Evolutionary conservation across 2,113 vertebrate species (phyloP).

Genomic region (Rousettus leschenaultii): DNA sequence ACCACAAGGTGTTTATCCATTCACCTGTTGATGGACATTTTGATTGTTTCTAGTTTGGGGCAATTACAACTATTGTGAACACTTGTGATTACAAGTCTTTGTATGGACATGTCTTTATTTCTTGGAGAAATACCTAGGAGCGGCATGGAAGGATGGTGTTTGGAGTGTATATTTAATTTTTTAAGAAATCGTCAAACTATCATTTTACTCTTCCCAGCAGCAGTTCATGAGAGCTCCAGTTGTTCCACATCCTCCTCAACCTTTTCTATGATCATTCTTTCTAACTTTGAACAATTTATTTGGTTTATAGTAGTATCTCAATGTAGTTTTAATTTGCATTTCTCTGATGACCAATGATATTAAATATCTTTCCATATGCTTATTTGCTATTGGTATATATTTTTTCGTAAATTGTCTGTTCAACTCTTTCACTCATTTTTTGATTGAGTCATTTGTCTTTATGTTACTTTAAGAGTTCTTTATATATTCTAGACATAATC

Average conservation of each 20-base stretch:
- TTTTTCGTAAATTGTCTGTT: background rate
- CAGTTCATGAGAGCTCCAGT: background rate
- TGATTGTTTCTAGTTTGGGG: background rate
- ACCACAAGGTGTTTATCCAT: background rate
- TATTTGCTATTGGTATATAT: background rate
- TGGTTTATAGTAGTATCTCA: background rate
- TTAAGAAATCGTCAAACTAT: background rate
- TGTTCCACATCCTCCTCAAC: background rate
- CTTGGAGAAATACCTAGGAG: background rate
- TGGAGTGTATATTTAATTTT: background rate
- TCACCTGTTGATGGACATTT: background rate
- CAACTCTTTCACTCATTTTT: slow-evolving; percentile 24
- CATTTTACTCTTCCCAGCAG: background rate
- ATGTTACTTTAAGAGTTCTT: slow-evolving; percentile 19
- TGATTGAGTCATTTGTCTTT: background rate
- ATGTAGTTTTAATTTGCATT: background rate
- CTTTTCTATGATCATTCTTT: background rate
- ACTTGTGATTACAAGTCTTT: background rate
- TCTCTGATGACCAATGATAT: background rate
- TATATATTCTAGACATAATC: background rate
- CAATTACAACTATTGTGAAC: background rate
- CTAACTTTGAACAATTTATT: background rate
- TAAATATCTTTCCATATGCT: background rate
- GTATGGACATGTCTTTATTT: background rate
- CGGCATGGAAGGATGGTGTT: background rate